Conservation (phyloP, 2,888 invertebrate species). For the Gymnocheta viridis region DNA sequence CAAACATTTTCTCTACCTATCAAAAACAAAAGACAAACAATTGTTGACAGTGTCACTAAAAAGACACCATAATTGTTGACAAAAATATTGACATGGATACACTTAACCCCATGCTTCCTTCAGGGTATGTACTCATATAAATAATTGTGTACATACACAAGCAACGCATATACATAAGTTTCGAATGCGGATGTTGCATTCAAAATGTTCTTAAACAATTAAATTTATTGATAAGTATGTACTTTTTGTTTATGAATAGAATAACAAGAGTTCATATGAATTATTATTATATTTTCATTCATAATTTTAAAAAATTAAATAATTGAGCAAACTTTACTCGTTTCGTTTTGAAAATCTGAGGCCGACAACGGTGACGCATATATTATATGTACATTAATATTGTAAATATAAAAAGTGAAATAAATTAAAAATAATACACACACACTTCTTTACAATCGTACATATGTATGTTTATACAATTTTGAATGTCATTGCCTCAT, state of each 20-base stretch:
- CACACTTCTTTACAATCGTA: too few species aligned
- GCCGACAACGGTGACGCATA: conserved; percentile 24
- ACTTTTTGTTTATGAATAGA: background rate
- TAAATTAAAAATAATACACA: conserved; percentile 8
- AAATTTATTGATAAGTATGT: background rate
- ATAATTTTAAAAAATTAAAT: conserved; percentile 56
- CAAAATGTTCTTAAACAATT: conserved; percentile 1
- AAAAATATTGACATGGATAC: too few species aligned
- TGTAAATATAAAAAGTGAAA: conserved; percentile 3
- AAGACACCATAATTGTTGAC: too few species aligned
- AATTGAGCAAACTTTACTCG: background rate
- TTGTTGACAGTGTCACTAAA: too few species aligned
- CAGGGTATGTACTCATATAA: too few species aligned
- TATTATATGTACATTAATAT: background rate
- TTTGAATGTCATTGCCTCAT: conserved; percentile 67
- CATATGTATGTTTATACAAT: conserved; percentile 19
- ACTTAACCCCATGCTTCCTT: too few species aligned
- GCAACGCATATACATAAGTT: background rate
- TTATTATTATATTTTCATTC: conserved; percentile 50
- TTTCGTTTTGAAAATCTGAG: background rate
- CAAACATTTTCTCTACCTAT: too few species aligned
- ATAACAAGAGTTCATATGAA: conserved; percentile 14
- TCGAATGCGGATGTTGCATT: conserved; percentile 9
- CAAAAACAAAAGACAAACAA: too few species aligned
- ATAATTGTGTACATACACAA: background rate